These are phyloP conservation scores for Idaea dimidiata DNA, from an alignment of 2,888 invertebrate genomes.

Conservation along the genomic window DNA sequence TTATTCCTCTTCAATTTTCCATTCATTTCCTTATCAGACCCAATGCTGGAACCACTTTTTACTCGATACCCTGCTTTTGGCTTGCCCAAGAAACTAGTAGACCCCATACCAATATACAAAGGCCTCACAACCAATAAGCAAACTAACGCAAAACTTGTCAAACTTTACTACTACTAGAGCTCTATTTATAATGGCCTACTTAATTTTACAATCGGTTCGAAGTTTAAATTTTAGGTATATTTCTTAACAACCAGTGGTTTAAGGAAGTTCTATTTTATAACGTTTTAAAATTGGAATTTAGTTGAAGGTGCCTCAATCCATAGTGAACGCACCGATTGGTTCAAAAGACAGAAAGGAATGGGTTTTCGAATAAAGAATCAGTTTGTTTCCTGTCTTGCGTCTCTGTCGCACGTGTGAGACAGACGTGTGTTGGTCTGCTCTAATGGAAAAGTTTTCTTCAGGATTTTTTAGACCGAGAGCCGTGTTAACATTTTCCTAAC, in stretches of 20 bases:
- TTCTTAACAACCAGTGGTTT: not conserved
- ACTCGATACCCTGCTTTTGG: constrained; percentile 62
- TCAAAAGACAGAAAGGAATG: constrained; percentile 56
- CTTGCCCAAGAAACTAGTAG: constrained; percentile 70
- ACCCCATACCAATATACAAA: constrained; percentile 53
- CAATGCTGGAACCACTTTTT: constrained; percentile 69
- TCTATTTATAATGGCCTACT: constrained; percentile 12
- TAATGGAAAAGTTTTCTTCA: constrained; percentile 58
- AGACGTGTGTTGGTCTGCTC: constrained; percentile 43
- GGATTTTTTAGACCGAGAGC: constrained; percentile 52
- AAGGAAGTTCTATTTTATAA: not conserved
- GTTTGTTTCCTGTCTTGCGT: constrained; percentile 60
- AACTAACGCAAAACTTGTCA: constrained; percentile 34
- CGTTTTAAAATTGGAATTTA: constrained; percentile 2
- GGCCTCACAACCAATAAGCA: constrained; percentile 27
- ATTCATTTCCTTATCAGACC: constrained; percentile 73
- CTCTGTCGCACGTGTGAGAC: constrained; percentile 42
- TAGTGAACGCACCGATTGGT: constrained; percentile 41
- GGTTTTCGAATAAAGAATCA: constrained; percentile 48
- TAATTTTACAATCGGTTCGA: constrained; percentile 17
- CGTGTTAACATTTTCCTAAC: constrained; percentile 6
- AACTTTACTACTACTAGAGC: constrained; percentile 33
- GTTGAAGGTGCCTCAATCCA: constrained; percentile 30
- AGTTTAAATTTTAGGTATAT: constrained; percentile 19
- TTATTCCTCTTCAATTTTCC: constrained; percentile 67